Base-by-base conservation (phyloP, 37 sponge, comb jelly and placozoan genomes). In the Halisarca cf. caerulea region DNA sequence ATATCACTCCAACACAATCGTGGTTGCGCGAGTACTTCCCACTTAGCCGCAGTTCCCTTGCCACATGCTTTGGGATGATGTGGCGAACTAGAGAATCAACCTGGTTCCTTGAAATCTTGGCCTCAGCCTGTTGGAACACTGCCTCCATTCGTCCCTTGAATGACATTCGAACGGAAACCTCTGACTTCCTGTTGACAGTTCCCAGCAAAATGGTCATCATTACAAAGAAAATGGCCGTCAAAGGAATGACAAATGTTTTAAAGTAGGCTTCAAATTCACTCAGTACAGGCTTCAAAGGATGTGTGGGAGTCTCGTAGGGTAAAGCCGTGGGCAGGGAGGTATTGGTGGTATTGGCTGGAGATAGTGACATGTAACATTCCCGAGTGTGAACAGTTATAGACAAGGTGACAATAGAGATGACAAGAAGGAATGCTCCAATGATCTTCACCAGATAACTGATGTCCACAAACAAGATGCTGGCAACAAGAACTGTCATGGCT, bases 1-100 rank as follows among this genome's bases (percentile, higher is more conserved):
- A 97, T 3, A 94, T 84, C 33, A 97, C 97, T 28, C 95, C 95
- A 36, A 94, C 97, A 81, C 91, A 91, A 15, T 94, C 93, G 45
- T 94, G 89, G 58, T 92, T 86, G n/a, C 90, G 89, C 0, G 97
- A 97, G 55, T 82, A 97, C 69, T 74, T 81, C 0, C 92, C 90
- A 0, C 69, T 83, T 6, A 30, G 82, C 0, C 86, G 70, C 11
- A 95, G 84, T 44, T 86, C 80, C 35, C 51, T 30, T 9, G 83
- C 86, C n/a, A 95, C 95, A 70, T 90, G 92, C 0, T 77, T 80
- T 17, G 95, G 95, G 24, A 95, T 86, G 40, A 95, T 92, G 82
- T 92, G 90, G 84, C 38, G 78, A 0, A 95, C 80, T 3, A 95
- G 80, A 85, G 88, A 86, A 3, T 89, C 86, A 7, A 90, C 90